Conservation (phyloP, 2,113 vertebrate genomes). For the Ictalurus furcatus region DNA sequence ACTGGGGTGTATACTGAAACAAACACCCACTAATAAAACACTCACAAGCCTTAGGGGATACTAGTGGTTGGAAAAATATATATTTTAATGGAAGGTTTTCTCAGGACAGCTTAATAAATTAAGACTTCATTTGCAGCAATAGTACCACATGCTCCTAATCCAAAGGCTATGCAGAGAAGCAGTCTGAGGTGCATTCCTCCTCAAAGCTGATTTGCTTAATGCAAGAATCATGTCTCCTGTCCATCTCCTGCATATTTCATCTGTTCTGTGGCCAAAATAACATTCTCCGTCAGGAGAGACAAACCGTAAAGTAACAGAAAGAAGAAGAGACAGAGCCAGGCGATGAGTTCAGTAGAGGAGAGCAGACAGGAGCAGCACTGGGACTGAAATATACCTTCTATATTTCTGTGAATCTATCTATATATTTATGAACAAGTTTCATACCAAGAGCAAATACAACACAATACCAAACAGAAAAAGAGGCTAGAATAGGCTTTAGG, state of each 20-base stretch:
- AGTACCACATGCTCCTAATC: not conserved
- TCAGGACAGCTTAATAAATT: not conserved
- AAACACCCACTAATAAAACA: not conserved
- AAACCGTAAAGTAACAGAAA: conserved; percentile 35
- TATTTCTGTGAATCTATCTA: not conserved
- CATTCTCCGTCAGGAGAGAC: conserved; percentile 36
- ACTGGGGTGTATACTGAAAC: not conserved
- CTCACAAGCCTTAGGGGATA: not conserved
- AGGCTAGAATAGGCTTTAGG: not conserved
- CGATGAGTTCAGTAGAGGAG: not conserved
- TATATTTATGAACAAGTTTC: not conserved
- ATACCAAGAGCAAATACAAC: not conserved
- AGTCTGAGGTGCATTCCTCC: conserved; percentile 10
- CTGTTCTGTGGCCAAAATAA: conserved; percentile 52
- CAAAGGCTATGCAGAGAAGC: not conserved
- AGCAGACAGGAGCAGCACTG: not conserved
- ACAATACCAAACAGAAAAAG: not conserved
- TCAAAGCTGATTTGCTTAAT: conserved; percentile 41
- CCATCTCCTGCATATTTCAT: conserved; percentile 56
- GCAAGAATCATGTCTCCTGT: conserved; percentile 55
- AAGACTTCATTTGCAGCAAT: not conserved
- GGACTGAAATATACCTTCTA: not conserved
- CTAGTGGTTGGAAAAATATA: not conserved
- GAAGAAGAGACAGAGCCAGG: not conserved
- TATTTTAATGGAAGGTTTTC: not conserved